phyloP scores from a whole-genome alignment of 2,888 invertebrate species.

The Drosophila macrospina region DNA sequence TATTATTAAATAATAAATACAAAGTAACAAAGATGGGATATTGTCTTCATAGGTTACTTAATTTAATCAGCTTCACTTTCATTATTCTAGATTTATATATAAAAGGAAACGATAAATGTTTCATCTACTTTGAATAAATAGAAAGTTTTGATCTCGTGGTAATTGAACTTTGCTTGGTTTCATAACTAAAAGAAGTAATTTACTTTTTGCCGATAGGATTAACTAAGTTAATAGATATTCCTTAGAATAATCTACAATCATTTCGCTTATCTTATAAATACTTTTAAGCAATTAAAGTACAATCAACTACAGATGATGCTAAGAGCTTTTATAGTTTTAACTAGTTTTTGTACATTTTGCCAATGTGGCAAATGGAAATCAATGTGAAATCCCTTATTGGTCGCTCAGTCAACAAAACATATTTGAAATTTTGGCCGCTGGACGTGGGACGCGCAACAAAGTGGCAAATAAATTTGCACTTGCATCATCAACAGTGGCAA shows the following conservation, averaged over 20 bases:
- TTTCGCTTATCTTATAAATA: too few species aligned
- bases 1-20: too few species aligned
- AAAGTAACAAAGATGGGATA: too few species aligned
- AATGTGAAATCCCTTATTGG: constrained; percentile 26
- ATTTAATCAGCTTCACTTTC: too few species aligned
- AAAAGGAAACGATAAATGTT: not conserved
- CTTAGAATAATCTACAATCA: too few species aligned
- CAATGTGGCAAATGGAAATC: constrained; percentile 28
- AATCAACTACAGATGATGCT: not conserved
- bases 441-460: constrained; percentile 61
- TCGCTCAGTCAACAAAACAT: constrained; percentile 46
- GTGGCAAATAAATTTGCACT: constrained; percentile 80
- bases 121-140: not conserved
- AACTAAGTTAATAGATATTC: too few species aligned
- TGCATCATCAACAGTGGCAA: constrained; percentile 65
- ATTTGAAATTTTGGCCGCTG: constrained; percentile 48
- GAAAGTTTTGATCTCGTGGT: not conserved
- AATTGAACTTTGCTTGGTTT: not conserved
- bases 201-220: too few species aligned
- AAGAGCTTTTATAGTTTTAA: constrained; percentile 1
- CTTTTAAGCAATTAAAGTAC: not conserved
- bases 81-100: too few species aligned
- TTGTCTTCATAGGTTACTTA: too few species aligned
- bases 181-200: not conserved
- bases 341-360: constrained; percentile 2